These are phyloP conservation scores for Periophthalmus modestus DNA, from an alignment of 2,113 vertebrate species.

Conservation along the genomic window DNA sequence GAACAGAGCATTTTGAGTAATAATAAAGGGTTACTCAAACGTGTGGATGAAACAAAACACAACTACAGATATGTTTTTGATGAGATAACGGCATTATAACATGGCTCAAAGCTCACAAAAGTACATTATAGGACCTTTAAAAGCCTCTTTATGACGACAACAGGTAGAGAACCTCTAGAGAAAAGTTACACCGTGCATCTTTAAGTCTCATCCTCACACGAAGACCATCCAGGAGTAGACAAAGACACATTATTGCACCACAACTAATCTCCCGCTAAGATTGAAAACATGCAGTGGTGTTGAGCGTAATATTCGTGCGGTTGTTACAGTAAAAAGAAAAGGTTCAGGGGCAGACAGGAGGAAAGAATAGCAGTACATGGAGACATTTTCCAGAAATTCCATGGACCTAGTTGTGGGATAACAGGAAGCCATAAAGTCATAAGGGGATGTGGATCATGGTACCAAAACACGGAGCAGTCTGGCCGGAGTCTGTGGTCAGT, in stretches of 20 bases:
- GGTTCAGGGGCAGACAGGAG: slow-evolving; percentile 11
- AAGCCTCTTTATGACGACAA: too few relatives aligned
- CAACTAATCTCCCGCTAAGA: slow-evolving; percentile 20
- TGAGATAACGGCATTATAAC: too few relatives aligned
- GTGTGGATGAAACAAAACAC: too few relatives aligned
- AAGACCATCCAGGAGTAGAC: slow-evolving; percentile 42
- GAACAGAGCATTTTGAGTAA: too few relatives aligned
- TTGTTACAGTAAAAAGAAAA: slow-evolving; percentile 50
- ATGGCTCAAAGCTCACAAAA: too few relatives aligned
- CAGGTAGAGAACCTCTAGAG: too few relatives aligned
- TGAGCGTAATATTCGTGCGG: slow-evolving; percentile 58
- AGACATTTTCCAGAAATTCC: slow-evolving; percentile 50
- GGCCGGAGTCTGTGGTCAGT: slow-evolving; percentile 79
- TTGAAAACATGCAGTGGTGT: slow-evolving; percentile 49
- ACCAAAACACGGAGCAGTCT: slow-evolving; percentile 72
- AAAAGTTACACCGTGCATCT: too few relatives aligned
- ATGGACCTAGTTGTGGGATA: slow-evolving; percentile 58
- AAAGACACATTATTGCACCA: slow-evolving; percentile 52
- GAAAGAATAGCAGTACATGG: slow-evolving; percentile 14
- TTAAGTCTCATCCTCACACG: slow-evolving; percentile 64
- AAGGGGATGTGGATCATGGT: slow-evolving; percentile 59
- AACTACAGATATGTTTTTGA: too few relatives aligned
- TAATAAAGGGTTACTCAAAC: too few relatives aligned
- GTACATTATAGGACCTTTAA: too few relatives aligned
- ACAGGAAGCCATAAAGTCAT: slow-evolving; percentile 70